Base-by-base conservation (phyloP, 53 echinoderm and acorn worm genomes). In the Mesocentrotus franciscanus region DNA sequence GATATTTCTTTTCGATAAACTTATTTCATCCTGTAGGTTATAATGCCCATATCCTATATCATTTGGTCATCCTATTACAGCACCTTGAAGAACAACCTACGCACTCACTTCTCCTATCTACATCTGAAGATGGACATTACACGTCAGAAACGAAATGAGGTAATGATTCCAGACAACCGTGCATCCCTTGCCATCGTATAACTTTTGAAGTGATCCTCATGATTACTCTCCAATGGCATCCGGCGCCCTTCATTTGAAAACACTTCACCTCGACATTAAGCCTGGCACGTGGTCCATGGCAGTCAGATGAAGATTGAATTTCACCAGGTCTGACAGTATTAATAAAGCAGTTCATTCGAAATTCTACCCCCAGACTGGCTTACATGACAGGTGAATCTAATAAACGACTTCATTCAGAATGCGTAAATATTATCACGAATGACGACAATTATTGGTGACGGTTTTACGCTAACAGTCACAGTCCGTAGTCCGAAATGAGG, bases 391-490 rank as follows among this genome's bases (percentile, higher is more conserved):
- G 87, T 87, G 29, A 87, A 87, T 58, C 29, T 14, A 87, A 58
- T 81, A 29, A 75, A 58, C 58, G n/a, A 59, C 87, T 87, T 58
- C 56, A 56, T 87, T 87, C n/a, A 57, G 14, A 87, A 57, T 26
- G 87, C 87, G 59, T n/a, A 87, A 87, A 87, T 57, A 85, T 85
- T 87, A 58, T 58, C 87, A 87, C n/a, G 87, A 87, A 56, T 57
- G 87, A 87, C n/a, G 87, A 58, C 59, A n/a, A 87, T 56, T 27
- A 87, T 58, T 59, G 87, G 56, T 87, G 58, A 59, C n/a, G 26
- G 18, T 14, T 87, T 57, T 58, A 58, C n/a, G 57, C 9, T 87
- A 59, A 58, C n/a, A 56, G 27, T 4, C 9, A 8, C 59, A 87
- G 87, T 87, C 87, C 87, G 13, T 24, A 14, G 57, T 87, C 58